Conservation (phyloP, 2,113 vertebrate genomes). For the Podilymbus podiceps region DNA sequence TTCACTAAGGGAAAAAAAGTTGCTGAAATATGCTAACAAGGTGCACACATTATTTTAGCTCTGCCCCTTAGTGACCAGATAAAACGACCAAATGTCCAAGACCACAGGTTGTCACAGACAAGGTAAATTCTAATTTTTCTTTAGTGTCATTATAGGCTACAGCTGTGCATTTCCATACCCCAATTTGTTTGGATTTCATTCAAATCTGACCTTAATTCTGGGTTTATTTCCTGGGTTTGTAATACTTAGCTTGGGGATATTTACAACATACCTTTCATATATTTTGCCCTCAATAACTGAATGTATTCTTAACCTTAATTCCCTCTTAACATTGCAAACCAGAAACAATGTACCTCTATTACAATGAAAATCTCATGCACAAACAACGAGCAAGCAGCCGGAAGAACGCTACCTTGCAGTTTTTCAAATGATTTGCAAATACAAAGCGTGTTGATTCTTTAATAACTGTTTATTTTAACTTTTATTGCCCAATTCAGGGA, state of each 20-base stretch:
- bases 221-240: neutral
- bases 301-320: neutral
- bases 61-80: neutral
- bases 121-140: neutral
- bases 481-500: conserved; percentile 48
- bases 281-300: neutral
- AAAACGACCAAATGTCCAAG: neutral
- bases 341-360: neutral
- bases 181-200: neutral
- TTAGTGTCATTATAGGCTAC: neutral
- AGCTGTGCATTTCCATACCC: neutral
- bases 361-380: rapidly evolving
- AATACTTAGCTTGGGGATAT: neutral
- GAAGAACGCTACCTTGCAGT: neutral
- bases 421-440: conserved; percentile 37
- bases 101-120: neutral
- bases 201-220: neutral
- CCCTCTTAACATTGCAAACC: neutral
- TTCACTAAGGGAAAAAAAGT: neutral
- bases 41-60: neutral
- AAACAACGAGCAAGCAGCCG: neutral
- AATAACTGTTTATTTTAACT: conserved; percentile 48
- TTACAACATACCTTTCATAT: neutral
- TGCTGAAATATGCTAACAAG: neutral
- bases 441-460: conserved; percentile 2